phyloP scores from a whole-genome alignment of 2,888 invertebrate genomes.

The Drosophila rellima region DNA sequence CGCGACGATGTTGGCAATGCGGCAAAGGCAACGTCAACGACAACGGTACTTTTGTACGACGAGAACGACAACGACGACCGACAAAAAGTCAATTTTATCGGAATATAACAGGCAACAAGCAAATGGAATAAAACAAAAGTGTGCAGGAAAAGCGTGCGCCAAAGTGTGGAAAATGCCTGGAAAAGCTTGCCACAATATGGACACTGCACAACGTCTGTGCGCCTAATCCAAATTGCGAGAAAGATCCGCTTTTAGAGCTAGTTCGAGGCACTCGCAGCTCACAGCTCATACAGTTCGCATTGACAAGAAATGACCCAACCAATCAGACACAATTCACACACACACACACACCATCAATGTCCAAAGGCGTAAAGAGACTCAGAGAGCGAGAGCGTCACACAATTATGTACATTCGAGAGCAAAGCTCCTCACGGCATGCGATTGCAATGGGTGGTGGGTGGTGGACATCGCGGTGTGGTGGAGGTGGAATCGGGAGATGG shows the following conservation, averaged over 20 bases:
- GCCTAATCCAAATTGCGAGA: constrained; percentile 83
- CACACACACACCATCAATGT: background rate
- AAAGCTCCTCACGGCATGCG: constrained; percentile 22
- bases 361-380: constrained; percentile 10
- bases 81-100: constrained; percentile 83
- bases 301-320: constrained; percentile 34
- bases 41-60: constrained; percentile 15
- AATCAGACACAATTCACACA: constrained; percentile 16
- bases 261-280: constrained; percentile 60
- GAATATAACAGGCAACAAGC: constrained; percentile 80
- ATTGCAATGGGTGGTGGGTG: constrained; percentile 34
- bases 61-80: constrained; percentile 53
- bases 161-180: constrained; percentile 45
- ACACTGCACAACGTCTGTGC: constrained; percentile 58
- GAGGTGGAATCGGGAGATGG: constrained; percentile 1
- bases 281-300: constrained; percentile 27
- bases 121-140: constrained; percentile 37
- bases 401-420: constrained; percentile 21
- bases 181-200: constrained; percentile 46
- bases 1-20: constrained; percentile 22
- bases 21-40: constrained; percentile 17
- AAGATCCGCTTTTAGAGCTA: constrained; percentile 84
- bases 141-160: constrained; percentile 50
- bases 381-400: constrained; percentile 11
- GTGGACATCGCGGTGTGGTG: background rate